Conservation (phyloP, 2,888 invertebrate species). For the Magallana nippona region DNA sequence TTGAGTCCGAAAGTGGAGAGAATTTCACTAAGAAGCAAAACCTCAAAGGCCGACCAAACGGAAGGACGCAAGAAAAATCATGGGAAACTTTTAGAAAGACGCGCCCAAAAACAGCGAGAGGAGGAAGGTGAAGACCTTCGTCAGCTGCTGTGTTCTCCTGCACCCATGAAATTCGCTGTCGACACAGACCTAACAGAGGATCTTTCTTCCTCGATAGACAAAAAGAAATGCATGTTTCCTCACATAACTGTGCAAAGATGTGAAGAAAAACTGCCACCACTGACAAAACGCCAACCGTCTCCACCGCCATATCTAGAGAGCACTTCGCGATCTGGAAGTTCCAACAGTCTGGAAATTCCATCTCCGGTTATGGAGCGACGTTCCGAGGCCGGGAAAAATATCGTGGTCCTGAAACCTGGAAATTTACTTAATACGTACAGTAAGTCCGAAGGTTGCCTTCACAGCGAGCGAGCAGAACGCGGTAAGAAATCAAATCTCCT, state of each 20-base stretch:
- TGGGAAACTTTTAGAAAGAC: slow-evolving; percentile 28
- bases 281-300: slow-evolving; percentile 30
- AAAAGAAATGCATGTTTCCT: slow-evolving; percentile 38
- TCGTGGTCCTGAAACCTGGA: slow-evolving; percentile 43
- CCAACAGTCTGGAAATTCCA: slow-evolving; percentile 49
- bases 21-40: background rate
- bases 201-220: background rate
- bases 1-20: slow-evolving; percentile 20
- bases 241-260: slow-evolving; percentile 51
- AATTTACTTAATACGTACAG: slow-evolving; percentile 42
- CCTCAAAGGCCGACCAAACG: background rate
- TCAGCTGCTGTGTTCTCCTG: slow-evolving; percentile 37
- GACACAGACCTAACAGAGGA: background rate
- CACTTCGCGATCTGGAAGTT: slow-evolving; percentile 46
- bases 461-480: slow-evolving; percentile 17
- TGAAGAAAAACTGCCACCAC: slow-evolving; percentile 47
- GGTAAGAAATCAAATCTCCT: slow-evolving; percentile 29
- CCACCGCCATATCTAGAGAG: slow-evolving; percentile 37
- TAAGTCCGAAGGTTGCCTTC: slow-evolving; percentile 48
- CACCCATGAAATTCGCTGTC: slow-evolving; percentile 21
- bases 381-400: slow-evolving; percentile 42
- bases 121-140: slow-evolving; percentile 20
- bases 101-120: slow-evolving; percentile 5
- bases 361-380: slow-evolving; percentile 45
- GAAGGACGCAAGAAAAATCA: background rate